Evolutionary conservation across 2,113 vertebrate species (phyloP).

Genomic region (Eira barbara): DNA sequence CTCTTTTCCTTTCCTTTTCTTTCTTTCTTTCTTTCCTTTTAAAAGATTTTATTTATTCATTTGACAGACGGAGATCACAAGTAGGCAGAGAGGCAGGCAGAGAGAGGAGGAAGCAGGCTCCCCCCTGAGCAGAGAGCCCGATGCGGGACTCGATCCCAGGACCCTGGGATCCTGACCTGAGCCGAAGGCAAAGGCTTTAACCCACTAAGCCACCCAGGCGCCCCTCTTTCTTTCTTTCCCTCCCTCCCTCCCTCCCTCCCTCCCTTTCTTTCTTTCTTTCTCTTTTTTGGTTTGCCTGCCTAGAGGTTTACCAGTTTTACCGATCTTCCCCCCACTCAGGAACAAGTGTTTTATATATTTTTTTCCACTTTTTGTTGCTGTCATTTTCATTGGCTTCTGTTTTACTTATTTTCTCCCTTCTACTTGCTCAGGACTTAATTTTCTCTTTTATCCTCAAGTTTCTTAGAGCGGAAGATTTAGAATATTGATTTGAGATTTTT

Average conservation of each 20-base stretch:
- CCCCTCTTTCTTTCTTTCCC: background rate
- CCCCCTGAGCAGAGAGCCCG: too few species aligned
- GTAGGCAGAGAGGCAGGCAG: too few species aligned
- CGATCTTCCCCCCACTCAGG: background rate
- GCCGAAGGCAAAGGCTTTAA: too few species aligned
- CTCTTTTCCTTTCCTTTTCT: background rate
- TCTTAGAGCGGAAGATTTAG: background rate
- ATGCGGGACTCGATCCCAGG: too few species aligned
- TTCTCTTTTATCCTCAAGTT: background rate
- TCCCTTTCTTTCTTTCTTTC: background rate
- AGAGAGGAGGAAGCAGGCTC: too few species aligned
- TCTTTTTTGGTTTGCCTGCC: background rate
- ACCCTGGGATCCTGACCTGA: too few species aligned
- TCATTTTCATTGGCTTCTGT: background rate
- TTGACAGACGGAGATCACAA: too few species aligned
- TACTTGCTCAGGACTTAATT: background rate
- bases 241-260: background rate
- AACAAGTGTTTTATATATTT: background rate
- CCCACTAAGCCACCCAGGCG: too few species aligned
- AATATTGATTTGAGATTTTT: background rate
- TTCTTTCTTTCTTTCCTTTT: background rate
- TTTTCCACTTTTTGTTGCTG: background rate
- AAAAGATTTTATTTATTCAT: too few species aligned
- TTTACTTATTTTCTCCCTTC: background rate
- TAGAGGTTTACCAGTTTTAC: background rate